These are phyloP conservation scores for Eueides isabella DNA, from an alignment of 1,140 invertebrate species.

Conservation along the genomic window DNA sequence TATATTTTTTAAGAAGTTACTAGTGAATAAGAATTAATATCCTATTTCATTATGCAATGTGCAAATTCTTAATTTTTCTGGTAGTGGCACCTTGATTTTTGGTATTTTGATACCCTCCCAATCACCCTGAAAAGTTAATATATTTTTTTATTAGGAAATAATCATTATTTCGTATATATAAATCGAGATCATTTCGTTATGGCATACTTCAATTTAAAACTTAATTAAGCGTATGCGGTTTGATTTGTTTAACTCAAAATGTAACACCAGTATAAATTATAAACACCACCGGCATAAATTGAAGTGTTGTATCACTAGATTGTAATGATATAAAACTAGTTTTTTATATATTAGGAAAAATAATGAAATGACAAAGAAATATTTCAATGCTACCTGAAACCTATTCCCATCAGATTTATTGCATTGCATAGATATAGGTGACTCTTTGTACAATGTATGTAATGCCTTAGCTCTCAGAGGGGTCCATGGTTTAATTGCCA, in stretches of 20 bases:
- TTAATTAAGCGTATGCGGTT: too few species aligned
- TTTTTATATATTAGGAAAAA: too few species aligned
- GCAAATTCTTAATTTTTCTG: slow-evolving; percentile 13
- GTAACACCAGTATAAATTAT: too few species aligned
- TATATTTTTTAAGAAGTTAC: too few species aligned
- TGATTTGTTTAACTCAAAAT: too few species aligned
- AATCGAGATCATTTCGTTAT: too few species aligned
- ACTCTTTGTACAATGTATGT: slow-evolving; percentile 90
- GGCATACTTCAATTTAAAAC: too few species aligned
- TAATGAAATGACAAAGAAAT: background rate
- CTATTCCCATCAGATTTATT: slow-evolving; percentile 94
- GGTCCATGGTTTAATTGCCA: slow-evolving; percentile 91
- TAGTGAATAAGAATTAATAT: background rate
- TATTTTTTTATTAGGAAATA: background rate
- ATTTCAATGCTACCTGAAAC: slow-evolving; percentile 83
- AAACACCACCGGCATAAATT: too few species aligned
- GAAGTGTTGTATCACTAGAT: too few species aligned
- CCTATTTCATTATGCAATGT: background rate
- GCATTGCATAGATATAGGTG: slow-evolving; percentile 97
- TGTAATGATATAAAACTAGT: too few species aligned
- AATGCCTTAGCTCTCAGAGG: slow-evolving; percentile 88
- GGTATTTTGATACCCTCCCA: slow-evolving; percentile 70
- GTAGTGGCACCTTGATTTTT: slow-evolving; percentile 58
- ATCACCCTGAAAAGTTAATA: slow-evolving; percentile 62
- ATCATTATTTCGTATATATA: too few species aligned